Evolutionary conservation across 2,797 vertebrate genomes (phyloP).

Genomic region (Esox masquinongy): DNA sequence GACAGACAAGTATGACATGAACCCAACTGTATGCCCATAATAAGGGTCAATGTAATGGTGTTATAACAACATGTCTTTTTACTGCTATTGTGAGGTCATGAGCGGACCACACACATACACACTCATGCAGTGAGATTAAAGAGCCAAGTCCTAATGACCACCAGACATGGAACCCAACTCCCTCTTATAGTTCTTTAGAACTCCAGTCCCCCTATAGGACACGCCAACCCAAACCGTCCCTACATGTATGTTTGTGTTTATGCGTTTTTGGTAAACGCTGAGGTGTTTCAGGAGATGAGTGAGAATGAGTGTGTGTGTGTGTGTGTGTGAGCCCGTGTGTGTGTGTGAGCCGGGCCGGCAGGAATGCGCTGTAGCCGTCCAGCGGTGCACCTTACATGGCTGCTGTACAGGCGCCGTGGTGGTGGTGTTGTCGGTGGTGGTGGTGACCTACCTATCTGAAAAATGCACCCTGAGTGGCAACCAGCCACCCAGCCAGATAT

Average conservation of each 20-base stretch:
- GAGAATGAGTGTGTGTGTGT: slow-evolving; percentile 20
- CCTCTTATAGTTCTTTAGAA: slow-evolving; percentile 46
- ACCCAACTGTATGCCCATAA: background rate
- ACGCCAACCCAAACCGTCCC: slow-evolving; percentile 38
- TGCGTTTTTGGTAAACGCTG: slow-evolving; percentile 12
- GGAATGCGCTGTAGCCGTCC: slow-evolving; percentile 34
- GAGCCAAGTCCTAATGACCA: slow-evolving; percentile 58
- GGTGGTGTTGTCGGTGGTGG: background rate
- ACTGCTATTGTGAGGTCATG: background rate
- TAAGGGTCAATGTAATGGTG: background rate
- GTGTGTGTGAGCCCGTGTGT: slow-evolving; percentile 16
- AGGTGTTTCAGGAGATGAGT: slow-evolving; percentile 20
- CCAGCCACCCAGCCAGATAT: slow-evolving; percentile 51
- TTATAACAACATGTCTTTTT: background rate
- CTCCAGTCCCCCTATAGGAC: slow-evolving; percentile 52
- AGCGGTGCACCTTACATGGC: slow-evolving; percentile 58
- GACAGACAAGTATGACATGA: background rate
- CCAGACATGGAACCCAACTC: slow-evolving; percentile 40
- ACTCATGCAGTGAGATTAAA: background rate
- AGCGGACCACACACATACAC: slow-evolving; percentile 17
- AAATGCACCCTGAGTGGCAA: slow-evolving; percentile 33
- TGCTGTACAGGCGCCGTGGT: slow-evolving; percentile 13
- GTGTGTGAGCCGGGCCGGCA: slow-evolving; percentile 11
- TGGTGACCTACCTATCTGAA: slow-evolving; percentile 55
- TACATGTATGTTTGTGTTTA: slow-evolving; percentile 36